Base-by-base conservation (phyloP, 2,888 invertebrate genomes). In the Troides aeacus region DNA sequence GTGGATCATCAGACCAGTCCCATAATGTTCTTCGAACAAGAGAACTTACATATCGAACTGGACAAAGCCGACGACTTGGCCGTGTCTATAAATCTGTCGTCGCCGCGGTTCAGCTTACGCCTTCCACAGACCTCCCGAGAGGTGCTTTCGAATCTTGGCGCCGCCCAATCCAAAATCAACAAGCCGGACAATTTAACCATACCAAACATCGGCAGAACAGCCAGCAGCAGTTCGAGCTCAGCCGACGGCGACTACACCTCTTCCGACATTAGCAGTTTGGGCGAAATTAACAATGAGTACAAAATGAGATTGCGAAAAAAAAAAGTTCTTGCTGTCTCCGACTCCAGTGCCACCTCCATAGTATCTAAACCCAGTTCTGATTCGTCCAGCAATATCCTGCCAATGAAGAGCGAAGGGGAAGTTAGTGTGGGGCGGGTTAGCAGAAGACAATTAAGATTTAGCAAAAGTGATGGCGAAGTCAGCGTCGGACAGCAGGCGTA, bases 261-360 rank as follows among this genome's bases (percentile, higher is more conserved):
- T 1, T 89, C 92, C 56, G 92, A 91, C 72, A 78, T 92, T n/a
- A 90, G 90, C 74, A 92, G 92, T 75, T 81, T 91, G 74, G 92
- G 92, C 24, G 90, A 92, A 81, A 78, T 92, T 2, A 88, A 79
- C 71, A 74, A 79, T 23, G 81, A 78, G 70, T 73, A 85, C n/a
- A 86, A 81, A 72, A 83, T 77, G 69, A 83, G 75, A 66, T 69
- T 82, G 18, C 77, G 72, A 17, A 84, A 80, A 71, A 79, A 71
- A 69, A 81, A 77, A 74, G 74, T 83, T 18, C 72, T 78, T 4
- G 78, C 84, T 17, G 74, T 84, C 71, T 86, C 88, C 1, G 90
- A 88, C 63, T 84, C 85, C 17, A 86, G 86, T 75, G 83, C 83
- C 65, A 82, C 85, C 3, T 84, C 87, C 18, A 76, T 79, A 15